A percentile compares a stretch with the other conserved stretches of the same genome.
Evolutionary conservation across 2,888 invertebrate genomes (phyloP).

Genomic region (Caenorhabditis sp.): DNA sequence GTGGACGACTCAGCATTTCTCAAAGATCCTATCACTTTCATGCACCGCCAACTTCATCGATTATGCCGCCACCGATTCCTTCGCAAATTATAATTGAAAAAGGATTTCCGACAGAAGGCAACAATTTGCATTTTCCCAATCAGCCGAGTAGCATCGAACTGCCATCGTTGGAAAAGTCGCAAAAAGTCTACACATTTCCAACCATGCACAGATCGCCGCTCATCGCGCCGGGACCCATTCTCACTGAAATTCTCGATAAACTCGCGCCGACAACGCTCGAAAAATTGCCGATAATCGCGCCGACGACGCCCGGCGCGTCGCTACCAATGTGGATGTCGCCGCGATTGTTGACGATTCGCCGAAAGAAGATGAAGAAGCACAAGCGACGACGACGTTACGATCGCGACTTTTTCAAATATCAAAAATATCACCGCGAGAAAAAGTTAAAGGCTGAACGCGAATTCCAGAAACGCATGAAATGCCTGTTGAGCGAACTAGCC

Average conservation of each 20-base stretch:
- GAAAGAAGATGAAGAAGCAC: slow-evolving; percentile 69
- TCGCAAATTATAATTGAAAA: slow-evolving; percentile 15
- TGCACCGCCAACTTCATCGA: slow-evolving; percentile 33
- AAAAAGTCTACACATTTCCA: slow-evolving; percentile 56
- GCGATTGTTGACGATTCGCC: slow-evolving; percentile 61
- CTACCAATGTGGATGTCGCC: slow-evolving; percentile 48
- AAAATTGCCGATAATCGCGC: slow-evolving; percentile 23
- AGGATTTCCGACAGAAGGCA: slow-evolving; percentile 21
- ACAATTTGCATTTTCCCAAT: slow-evolving; percentile 26
- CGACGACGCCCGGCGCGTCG: not conserved
- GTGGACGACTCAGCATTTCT: slow-evolving; percentile 31
- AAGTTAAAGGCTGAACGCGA: slow-evolving; percentile 64
- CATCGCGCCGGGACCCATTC: slow-evolving; percentile 42
- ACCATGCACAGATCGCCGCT: slow-evolving; percentile 47
- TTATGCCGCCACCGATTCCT: slow-evolving; percentile 17
- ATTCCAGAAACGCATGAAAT: slow-evolving; percentile 62
- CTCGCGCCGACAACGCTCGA: slow-evolving; percentile 42
- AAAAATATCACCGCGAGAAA: slow-evolving; percentile 65
- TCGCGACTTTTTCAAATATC: slow-evolving; percentile 66
- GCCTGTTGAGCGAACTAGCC: slow-evolving; percentile 58
- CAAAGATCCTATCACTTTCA: slow-evolving; percentile 8
- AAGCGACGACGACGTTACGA: slow-evolving; percentile 62
- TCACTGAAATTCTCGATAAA: slow-evolving; percentile 48
- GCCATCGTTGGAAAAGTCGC: slow-evolving; percentile 39
- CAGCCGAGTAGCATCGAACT: slow-evolving; percentile 23